phyloP scores from a whole-genome alignment of 2,113 vertebrate species.

The rabbit (Oryctolagus cuniculus) region mOryCun1.1 NC_091436.1:43928501-43929000 shows the following conservation, averaged over 20 bases:
- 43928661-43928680: neutral
- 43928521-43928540: neutral
- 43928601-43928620: neutral
- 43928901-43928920: neutral
- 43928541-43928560: neutral
- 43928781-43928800: neutral
- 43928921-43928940: neutral
- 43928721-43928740: neutral
- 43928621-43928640: neutral
- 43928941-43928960: neutral
- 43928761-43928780: neutral
- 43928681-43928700: neutral
- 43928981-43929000: neutral
- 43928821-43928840: neutral
- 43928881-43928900: neutral
- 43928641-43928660: neutral
- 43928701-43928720: neutral
- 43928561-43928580: neutral
- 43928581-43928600: neutral
- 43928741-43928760: neutral
- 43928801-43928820: neutral
- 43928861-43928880: neutral
- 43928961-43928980: neutral
- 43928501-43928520: slow-evolving; percentile 28
- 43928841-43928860: neutral